Base-by-base conservation (phyloP, 1,140 invertebrate genomes). In the Harlomillsia oculata region DNA sequence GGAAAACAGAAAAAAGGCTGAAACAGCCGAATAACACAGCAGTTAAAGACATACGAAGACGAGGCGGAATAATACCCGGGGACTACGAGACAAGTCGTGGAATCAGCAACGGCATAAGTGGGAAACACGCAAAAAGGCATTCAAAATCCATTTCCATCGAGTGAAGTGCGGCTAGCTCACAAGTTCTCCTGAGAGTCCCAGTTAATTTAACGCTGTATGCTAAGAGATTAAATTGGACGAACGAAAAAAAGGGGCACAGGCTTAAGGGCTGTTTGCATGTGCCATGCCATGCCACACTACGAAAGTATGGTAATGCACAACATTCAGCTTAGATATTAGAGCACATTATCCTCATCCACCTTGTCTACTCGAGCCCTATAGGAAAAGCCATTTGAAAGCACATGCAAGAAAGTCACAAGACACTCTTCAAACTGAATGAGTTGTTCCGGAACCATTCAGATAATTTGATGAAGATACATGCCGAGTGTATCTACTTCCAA, bases 201-300 rank as follows among this genome's bases (percentile, higher is more conserved):
- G 51, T 58, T 62, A 62, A 62, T 62, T 62, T 62, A 62, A 62
- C 60, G 55, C 60, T 49, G 34, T 62, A 51, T 62, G 50, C 60
- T 58, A 62, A 41, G 52, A 62, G 52, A 62, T 53, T 56, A 60
- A 60, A 60, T 56, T 56, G 46, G 46, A 56, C 16, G 50, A 58
- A 37, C 32, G 40, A 46, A 21, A 43, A 4, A 43, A 43, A 53
- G 43, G 30, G 39, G 8, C 6, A 41, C n/a, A n/a, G n/a, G n/a
- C n/a, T n/a, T n/a, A n/a, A n/a, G n/a, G n/a, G n/a, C n/a, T n/a
- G n/a, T n/a, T n/a, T n/a, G n/a, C n/a, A n/a, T n/a, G n/a, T n/a
- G n/a, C n/a, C n/a, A n/a, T n/a, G n/a, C n/a, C n/a, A n/a, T n/a
- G n/a, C n/a, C n/a, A n/a, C n/a, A n/a, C n/a, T n/a, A n/a, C n/a